Base-by-base conservation (phyloP, 2,888 invertebrate genomes). In the Acanthococcus lagerstroemiae region DNA sequence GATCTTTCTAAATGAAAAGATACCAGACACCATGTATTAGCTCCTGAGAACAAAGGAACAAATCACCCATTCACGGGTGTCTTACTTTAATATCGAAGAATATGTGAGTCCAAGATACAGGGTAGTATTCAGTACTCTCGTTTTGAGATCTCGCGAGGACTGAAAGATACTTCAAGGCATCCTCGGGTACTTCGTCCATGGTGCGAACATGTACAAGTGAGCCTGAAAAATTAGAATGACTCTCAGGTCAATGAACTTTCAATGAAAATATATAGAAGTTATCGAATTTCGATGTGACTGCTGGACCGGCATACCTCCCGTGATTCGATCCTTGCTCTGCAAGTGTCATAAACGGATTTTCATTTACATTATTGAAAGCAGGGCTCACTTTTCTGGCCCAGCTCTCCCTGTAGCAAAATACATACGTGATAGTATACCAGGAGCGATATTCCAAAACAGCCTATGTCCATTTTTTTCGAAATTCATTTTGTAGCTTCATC, bases 131-230 rank as follows among this genome's bases (percentile, higher is more conserved):
- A 57, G 87, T 81, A 71, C 87, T 86, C 70, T 95, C 80, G 15
- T 96, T 97, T 77, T 97, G 82, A 0, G 97, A 96, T 68, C 96
- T 82, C 24, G 96, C 95, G 84, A 99, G 87, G 44, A 97, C 95
- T 66, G 95, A 92, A 72, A 99, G 90, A 76, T 99, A 99, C 76
- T 95, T 91, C 72, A 97, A 79, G 1, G 86, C 96, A 79, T 97
- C 89, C 79, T 99, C 99, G 66, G 95, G 85, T 45, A 97, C 97
- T 79, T 99, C 99, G 0, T 97, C 95, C 74, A 94, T 81, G 27
- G 96, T 96, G 71, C 94, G 93, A 60, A 99, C 84, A 75, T 97
- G 97, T 22, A 95, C 94, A 79, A 91, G 95, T 77, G 88, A 95
- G 12, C 95, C 95, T 81, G 72, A 4, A 73, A n/a, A 37, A 37